Evolutionary conservation across 2,797 vertebrate species (phyloP).

Genomic region (Aplochiton taeniatus): DNA sequence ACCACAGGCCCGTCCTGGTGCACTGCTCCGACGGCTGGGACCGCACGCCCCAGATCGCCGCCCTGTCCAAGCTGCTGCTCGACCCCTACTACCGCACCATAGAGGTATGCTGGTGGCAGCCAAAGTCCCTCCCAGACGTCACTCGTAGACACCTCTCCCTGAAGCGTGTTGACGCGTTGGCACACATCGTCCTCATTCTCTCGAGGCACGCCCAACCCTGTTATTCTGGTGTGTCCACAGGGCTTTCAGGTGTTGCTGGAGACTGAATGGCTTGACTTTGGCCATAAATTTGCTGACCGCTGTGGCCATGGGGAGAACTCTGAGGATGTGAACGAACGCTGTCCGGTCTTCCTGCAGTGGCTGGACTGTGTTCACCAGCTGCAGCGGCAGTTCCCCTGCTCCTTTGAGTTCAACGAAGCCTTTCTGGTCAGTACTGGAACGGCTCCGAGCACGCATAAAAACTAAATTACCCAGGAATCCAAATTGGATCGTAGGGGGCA

Average conservation of each 20-base stretch:
- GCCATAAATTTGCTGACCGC: constrained; percentile 97
- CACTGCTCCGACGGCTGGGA: constrained; percentile 99
- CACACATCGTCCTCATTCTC: not conserved
- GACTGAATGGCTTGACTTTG: constrained; percentile 97
- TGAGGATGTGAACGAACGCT: constrained; percentile 94
- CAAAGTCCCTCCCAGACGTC: not conserved
- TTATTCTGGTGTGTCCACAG: constrained; percentile 54
- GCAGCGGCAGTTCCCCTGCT: constrained; percentile 98
- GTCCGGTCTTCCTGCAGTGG: constrained; percentile 98
- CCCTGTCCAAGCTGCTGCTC: constrained; percentile 91
- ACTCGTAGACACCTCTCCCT: too few species aligned
- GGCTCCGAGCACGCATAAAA: not conserved
- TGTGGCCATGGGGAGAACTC: constrained; percentile 96
- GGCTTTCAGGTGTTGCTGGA: constrained; percentile 98
- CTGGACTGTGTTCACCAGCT: constrained; percentile 98
- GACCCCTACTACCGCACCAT: constrained; percentile 97
- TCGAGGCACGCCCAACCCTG: not conserved
- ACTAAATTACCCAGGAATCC: not conserved
- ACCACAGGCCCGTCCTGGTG: constrained; percentile 90
- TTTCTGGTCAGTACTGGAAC: constrained; percentile 84
- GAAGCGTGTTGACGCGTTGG: not conserved
- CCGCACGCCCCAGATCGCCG: constrained; percentile 95
- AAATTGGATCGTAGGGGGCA: not conserved
- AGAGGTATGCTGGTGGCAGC: constrained; percentile 81
- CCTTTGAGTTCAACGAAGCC: constrained; percentile 98